Base-by-base conservation (phyloP, 2,797 vertebrate genomes). In the Galaxias olidus region DNA sequence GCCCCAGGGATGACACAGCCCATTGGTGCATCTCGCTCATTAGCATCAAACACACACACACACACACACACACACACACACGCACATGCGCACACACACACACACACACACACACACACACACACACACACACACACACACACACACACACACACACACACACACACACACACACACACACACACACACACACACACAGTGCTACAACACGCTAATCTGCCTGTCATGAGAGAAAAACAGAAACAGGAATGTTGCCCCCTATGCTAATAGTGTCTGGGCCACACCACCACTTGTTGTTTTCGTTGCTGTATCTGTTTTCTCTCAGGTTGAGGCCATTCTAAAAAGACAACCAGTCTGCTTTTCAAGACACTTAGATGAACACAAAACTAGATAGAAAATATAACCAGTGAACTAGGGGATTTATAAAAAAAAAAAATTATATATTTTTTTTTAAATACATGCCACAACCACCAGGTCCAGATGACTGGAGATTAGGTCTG, bases 1-100 rank as follows among this genome's bases (percentile, higher is more conserved):
- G 73, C 91, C 88, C 92, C 80, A 81, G 45, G 89, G 92, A 94
- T 94, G 94, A 95, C 93, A 94, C 92, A 75, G 90, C 88, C 92
- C 94, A 95, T 89, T 94, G 94, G 94, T 94, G 92, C 93, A 87
- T 92, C 90, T 84, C 86, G 75, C 92, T 96, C 94, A 96, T 97
- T 96, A 96, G 90, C 93, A 94, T 94, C 90, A 89, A 89, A 84
- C 91, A 90, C 86, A 88, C 90, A 90, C 86, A 84, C 89, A 41
- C 18, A 3, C 65, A 61, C 90, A 90, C 90, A 85, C 89, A 89
- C 87, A 88, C 90, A 89, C 90, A 87, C 91, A 3, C 65, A 61
- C 90, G 90, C 90, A n/a, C n/a, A n/a, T n/a, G n/a, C 91, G 90
- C 86, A 88, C 90, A 90, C 86, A 84, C 89, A 41, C 18, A 3